phyloP scores from a whole-genome alignment of 2,113 vertebrate genomes.

The Psephotus haematonotus region DNA sequence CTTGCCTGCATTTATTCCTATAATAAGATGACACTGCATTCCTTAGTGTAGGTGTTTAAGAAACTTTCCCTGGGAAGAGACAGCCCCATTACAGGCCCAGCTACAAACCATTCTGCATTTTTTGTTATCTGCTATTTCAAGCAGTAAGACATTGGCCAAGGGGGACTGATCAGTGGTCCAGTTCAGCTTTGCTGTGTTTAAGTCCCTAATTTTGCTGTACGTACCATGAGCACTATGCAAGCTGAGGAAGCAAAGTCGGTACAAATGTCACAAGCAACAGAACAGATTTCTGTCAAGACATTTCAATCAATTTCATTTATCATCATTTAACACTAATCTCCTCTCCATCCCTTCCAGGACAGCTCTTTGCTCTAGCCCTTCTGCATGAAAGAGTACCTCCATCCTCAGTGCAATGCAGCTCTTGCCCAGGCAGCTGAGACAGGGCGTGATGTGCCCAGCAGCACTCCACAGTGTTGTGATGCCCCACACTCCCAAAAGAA shows the following conservation, averaged over 20 bases:
- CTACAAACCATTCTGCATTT: not conserved
- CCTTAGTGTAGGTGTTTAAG: not conserved
- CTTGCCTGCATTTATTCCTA: constrained; percentile 48
- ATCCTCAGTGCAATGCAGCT: not conserved
- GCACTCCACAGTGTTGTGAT: not conserved
- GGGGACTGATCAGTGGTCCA: not conserved
- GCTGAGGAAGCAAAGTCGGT: not conserved
- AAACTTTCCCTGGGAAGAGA: constrained; percentile 22
- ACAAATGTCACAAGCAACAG: not conserved
- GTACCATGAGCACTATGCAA: not conserved
- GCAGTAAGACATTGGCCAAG: not conserved
- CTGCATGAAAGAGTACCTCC: too few species aligned
- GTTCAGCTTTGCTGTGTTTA: not conserved
- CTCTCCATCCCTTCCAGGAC: not conserved
- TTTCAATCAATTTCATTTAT: not conserved
- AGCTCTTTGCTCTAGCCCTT: not conserved
- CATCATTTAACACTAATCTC: not conserved
- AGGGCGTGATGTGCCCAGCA: accelerated
- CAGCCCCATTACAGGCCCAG: not conserved
- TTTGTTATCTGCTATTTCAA: not conserved
- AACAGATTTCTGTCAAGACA: not conserved
- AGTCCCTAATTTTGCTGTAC: not conserved
- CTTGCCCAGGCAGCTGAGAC: not conserved
- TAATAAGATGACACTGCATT: constrained; percentile 53
- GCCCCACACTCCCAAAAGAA: not conserved